Evolutionary conservation across 2,113 vertebrate genomes (phyloP).

Genomic region (Callithrix jacchus): DNA sequence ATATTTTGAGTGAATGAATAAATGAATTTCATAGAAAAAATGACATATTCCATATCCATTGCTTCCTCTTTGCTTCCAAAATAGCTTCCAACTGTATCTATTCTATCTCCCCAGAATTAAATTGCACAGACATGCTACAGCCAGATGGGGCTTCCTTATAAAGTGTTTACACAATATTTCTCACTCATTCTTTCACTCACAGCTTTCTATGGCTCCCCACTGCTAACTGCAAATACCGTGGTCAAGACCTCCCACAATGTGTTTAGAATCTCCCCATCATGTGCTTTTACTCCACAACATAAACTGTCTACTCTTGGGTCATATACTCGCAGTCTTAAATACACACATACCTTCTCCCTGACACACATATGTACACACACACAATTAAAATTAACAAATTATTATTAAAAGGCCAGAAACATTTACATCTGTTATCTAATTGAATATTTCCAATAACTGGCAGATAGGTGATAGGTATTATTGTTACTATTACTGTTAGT

Average conservation of each 20-base stretch:
- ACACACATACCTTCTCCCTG: background rate
- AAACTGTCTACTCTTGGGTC: background rate
- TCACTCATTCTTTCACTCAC: background rate
- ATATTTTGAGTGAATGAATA: constrained; percentile 29
- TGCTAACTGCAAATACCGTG: background rate
- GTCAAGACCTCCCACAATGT: background rate
- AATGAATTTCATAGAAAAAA: constrained; percentile 34
- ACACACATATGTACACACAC: background rate
- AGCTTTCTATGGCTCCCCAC: background rate
- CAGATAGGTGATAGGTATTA: background rate
- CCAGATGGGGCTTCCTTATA: background rate
- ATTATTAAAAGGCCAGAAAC: background rate
- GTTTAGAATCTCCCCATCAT: background rate
- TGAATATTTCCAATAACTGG: background rate
- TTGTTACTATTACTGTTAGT: background rate
- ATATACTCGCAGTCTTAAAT: background rate
- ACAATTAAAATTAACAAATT: background rate
- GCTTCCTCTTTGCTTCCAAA: constrained; percentile 49
- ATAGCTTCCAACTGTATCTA: constrained; percentile 41
- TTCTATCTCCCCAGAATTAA: constrained; percentile 10
- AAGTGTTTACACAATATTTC: background rate
- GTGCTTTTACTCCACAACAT: background rate
- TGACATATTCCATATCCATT: background rate
- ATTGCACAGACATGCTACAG: background rate
- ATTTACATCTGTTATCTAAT: background rate